Base-by-base conservation (phyloP, 1,140 invertebrate species). In the Dreissena polymorpha region DNA sequence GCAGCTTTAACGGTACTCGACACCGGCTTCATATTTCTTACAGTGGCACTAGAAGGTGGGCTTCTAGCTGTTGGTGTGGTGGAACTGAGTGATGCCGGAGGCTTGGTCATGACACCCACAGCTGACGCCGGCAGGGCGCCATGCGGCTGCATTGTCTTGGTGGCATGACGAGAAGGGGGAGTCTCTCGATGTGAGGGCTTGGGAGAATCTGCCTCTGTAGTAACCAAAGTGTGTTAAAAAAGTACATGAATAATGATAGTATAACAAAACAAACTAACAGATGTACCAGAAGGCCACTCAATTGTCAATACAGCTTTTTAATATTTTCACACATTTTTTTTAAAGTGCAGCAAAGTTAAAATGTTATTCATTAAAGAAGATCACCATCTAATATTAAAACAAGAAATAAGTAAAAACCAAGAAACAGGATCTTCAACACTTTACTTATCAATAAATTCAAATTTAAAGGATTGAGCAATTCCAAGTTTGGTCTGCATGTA, bases 201-300 rank as follows among this genome's bases (percentile, higher is more conserved):
- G 5, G 78, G 78, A 49, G 68, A 57, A 16, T 81, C 78, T 50
- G 78, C 50, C 53, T 81, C 78, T 81, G 55, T 14, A 79, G 57
- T 51, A 79, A n/a, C n/a, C 21, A 76, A 6, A 51, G 57, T 55
- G 57, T n/a, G 29, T 25, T n/a, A n/a, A n/a, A n/a, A 57, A 57
- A 13, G 55, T n/a, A 57, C 13, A 57, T 57, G n/a, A 57, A 13
- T 13, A 57, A 57, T 57, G 55, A 57, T 57, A 57, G n/a, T 13
- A n/a, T 13, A 57, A 57, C 13, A 57, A 57, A 57, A 57, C 55
- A n/a, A n/a, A n/a, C n/a, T n/a, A n/a, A n/a, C n/a, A n/a, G n/a
- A n/a, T n/a, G n/a, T n/a, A n/a, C n/a, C n/a, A n/a, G n/a, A n/a
- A n/a, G n/a, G n/a, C n/a, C n/a, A n/a, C n/a, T n/a, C n/a, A n/a